These are phyloP conservation scores for Isurus oxyrinchus DNA, from an alignment of 2,113 vertebrate genomes.

Conservation along the genomic window DNA sequence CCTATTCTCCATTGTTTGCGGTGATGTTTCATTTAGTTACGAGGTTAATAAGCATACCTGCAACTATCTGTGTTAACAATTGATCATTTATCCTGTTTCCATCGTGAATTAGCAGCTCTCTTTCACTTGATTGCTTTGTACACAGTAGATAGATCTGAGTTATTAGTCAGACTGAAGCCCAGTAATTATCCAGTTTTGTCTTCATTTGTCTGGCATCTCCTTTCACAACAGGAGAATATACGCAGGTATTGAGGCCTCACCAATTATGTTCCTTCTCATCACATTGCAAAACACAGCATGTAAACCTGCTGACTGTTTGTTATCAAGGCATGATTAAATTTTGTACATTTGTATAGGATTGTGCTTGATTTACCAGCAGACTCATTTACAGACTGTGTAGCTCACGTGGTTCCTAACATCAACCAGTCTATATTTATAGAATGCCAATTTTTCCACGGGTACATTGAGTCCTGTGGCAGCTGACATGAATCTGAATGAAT, in stretches of 20 bases:
- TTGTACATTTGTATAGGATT: background rate
- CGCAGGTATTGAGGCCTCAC: background rate
- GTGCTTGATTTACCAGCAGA: background rate
- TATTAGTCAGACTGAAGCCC: constrained; percentile 1
- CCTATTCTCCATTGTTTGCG: background rate
- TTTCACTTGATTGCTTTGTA: background rate
- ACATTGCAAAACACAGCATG: background rate
- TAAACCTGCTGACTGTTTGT: background rate
- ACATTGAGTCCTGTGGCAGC: background rate
- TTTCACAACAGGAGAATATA: background rate
- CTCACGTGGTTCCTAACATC: background rate
- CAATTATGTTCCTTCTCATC: constrained; percentile 12
- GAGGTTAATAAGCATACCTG: background rate
- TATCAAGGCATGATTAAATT: background rate
- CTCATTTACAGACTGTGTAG: background rate
- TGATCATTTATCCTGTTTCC: constrained; percentile 24
- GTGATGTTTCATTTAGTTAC: background rate
- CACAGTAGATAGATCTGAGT: background rate
- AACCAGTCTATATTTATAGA: background rate
- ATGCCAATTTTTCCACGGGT: background rate
- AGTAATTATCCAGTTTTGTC: constrained; percentile 1
- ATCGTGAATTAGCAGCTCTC: background rate
- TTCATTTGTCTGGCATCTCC: constrained; percentile 19
- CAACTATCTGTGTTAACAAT: background rate
- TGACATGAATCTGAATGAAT: background rate